Base-by-base conservation (phyloP, 2,888 invertebrate genomes). In the Spodoptera picta region DNA sequence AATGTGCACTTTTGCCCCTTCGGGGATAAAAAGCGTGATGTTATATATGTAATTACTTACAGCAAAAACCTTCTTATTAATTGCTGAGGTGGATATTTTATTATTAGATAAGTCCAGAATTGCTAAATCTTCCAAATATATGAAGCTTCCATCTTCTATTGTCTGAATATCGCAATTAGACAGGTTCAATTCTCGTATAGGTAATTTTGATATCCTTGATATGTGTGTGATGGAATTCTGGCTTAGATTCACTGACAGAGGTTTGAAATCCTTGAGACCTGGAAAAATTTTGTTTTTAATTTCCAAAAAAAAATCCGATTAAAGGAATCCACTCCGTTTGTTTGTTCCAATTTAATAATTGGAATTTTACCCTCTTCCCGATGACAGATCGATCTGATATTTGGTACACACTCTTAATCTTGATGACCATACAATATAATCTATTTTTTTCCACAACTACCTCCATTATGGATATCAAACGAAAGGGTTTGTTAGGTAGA, bases 31-130 rank as follows among this genome's bases (percentile, higher is more conserved):
- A 14, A 1, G 19, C 19, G 19, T 19, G 19, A 19, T 19, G 19
- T 19, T 19, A 19, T 19, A 1, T 19, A 19, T 19, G 1, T 19
- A 45, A 41, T 0, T 48, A 77, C 95, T 89, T 87, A 96, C 97
- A 89, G 95, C 89, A 77, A 97, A 97, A 0, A 95, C 92, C 43
- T 95, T 87, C 0, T 95, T 96, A 27, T 80, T 83, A 3, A 97
- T 80, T 0, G 87, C 82, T 0, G 94, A 85, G 0, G 94, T 95
- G 0, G 93, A 92, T 10, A 97, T 88, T 48, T 95, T 90, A 79
- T 97, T 97, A 51, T 95, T 83, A 60, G 96, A 96, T 71, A 97
- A 86, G 86, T 97, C 96, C 51, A 97, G 83, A n/a, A 90, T 92
- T 0, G 89, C 90, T 68, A 97, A 87, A 36, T 95, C 92, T 12